phyloP scores from a whole-genome alignment of 2,797 vertebrate genomes.

The Fistularia commersonii region DNA sequence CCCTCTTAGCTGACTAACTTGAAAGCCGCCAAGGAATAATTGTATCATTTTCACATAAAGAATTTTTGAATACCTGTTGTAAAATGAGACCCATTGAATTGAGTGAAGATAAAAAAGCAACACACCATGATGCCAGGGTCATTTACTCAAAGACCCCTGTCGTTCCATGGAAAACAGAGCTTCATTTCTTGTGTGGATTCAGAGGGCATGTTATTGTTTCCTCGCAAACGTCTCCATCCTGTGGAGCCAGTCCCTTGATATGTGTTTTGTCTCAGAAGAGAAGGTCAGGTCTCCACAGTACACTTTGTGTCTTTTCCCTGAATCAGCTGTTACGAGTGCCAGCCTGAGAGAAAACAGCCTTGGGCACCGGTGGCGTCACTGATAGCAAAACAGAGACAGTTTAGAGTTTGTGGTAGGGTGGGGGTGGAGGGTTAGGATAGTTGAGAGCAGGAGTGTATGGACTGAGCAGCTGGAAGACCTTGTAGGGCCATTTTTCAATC shows the following conservation, averaged over 20 bases:
- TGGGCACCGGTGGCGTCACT: slow-evolving; percentile 78
- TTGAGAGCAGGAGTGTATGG: slow-evolving; percentile 1
- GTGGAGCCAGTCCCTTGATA: slow-evolving; percentile 52
- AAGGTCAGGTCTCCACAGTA: slow-evolving; percentile 80
- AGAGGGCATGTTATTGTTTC: slow-evolving; percentile 74
- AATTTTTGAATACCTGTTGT: no score
- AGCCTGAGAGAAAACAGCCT: slow-evolving; percentile 81
- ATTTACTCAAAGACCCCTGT: slow-evolving; percentile 10
- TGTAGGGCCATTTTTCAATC: slow-evolving; percentile 56
- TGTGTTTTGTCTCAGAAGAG: slow-evolving; percentile 87
- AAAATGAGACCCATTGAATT: no score
- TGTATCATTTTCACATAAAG: no score
- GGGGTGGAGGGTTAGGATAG: not conserved
- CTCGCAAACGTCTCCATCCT: slow-evolving; percentile 66
- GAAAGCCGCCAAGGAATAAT: no score
- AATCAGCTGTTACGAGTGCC: slow-evolving; percentile 81
- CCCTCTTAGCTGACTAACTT: no score
- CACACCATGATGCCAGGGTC: not conserved
- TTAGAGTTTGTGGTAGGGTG: slow-evolving; percentile 15
- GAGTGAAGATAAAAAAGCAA: slow-evolving; percentile 11
- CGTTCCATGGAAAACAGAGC: slow-evolving; percentile 42
- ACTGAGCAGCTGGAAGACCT: slow-evolving; percentile 62
- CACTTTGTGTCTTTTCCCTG: slow-evolving; percentile 79
- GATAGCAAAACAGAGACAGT: slow-evolving; percentile 75
- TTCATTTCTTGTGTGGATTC: slow-evolving; percentile 43